phyloP scores from a whole-genome alignment of 2,797 vertebrate species.

The Danio jaintianensis region DNA sequence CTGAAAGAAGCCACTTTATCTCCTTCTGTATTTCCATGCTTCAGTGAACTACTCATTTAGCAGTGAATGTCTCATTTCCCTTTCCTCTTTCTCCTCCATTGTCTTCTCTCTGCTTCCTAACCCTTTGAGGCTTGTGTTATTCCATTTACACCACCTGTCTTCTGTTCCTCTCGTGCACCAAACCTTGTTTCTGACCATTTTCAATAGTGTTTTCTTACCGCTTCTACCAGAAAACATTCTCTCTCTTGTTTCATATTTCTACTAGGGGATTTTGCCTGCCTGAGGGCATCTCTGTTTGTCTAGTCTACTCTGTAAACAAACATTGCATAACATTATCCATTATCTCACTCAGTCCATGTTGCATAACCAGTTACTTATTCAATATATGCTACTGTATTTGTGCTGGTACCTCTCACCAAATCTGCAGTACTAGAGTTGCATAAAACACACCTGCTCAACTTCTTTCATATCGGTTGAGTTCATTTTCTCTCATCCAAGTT shows the following conservation, averaged over 20 bases:
- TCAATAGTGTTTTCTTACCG: background rate
- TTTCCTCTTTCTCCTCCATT: conserved; percentile 21
- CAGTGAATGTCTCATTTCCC: conserved; percentile 33
- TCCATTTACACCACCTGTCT: background rate
- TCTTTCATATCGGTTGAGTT: background rate
- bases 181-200: background rate
- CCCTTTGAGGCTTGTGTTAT: conserved; percentile 7
- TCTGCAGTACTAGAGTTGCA: background rate
- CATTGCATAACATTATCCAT: conserved; percentile 54
- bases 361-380: conserved; percentile 51
- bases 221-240: conserved; percentile 3
- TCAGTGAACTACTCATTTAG: conserved; percentile 40
- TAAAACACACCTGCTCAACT: conserved; percentile 25
- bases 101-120: background rate
- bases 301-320: conserved; percentile 42
- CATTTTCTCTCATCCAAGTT: background rate
- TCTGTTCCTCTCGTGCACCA: background rate
- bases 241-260: conserved; percentile 29
- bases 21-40: conserved; percentile 38
- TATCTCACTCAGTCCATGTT: conserved; percentile 48
- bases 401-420: conserved; percentile 10
- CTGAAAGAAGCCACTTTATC: conserved; percentile 30
- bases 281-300: conserved; percentile 19
- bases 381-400: conserved; percentile 16
- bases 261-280: conserved; percentile 18